Conservation (phyloP, 2,113 vertebrate genomes). For the Hemiscyllium ocellatum region DNA sequence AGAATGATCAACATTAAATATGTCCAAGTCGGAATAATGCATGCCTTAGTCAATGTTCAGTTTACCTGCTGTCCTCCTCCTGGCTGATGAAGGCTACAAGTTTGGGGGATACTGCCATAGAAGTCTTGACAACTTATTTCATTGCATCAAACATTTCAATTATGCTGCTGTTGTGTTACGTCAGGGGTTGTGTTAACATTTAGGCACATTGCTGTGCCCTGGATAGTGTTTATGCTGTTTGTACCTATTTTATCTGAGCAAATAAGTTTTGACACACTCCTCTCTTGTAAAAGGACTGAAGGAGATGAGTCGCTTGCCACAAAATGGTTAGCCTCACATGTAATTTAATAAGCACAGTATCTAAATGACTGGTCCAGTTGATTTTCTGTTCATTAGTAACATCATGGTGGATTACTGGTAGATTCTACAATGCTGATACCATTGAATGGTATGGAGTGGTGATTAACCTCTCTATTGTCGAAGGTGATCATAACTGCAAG, state of each 20-base stretch:
- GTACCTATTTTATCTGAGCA: not conserved
- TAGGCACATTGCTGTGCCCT: not conserved
- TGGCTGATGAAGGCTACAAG: not conserved
- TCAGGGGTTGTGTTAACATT: not conserved
- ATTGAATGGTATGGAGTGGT: no score
- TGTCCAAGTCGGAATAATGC: not conserved
- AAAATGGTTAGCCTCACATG: not conserved
- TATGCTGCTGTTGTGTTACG: no score
- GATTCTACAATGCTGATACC: no score
- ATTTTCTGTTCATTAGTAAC: not conserved
- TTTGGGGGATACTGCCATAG: not conserved
- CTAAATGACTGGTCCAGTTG: no score
- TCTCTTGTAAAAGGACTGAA: not conserved
- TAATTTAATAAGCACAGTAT: no score
- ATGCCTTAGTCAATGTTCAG: not conserved
- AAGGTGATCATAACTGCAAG: no score
- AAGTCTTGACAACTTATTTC: not conserved
- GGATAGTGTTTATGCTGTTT: not conserved
- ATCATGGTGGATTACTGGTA: no score
- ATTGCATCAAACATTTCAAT: not conserved
- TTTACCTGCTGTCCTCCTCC: not conserved
- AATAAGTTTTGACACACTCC: not conserved
- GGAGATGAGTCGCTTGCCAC: not conserved
- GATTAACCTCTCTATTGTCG: not conserved
- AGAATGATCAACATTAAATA: not conserved